A percentile compares a stretch with the other conserved stretches of the same genome.
Evolutionary conservation across 2,113 vertebrate species (phyloP).

Genomic region (Nothobranchius furzeri): DNA sequence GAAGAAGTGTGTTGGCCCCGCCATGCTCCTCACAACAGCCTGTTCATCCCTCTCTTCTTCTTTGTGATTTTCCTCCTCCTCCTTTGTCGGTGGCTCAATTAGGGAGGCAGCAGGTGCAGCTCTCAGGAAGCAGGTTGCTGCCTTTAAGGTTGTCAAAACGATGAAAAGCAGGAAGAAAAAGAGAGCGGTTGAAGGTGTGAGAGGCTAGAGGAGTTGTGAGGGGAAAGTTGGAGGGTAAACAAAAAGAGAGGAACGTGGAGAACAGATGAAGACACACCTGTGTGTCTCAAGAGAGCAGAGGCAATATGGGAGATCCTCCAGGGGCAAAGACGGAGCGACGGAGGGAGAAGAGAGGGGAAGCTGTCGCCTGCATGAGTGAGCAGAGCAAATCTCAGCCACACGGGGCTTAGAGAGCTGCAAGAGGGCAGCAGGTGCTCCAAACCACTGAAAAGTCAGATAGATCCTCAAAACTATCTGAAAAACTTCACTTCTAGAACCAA

Average conservation of each 20-base stretch:
- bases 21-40: conserved; percentile 54
- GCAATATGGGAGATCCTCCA: conserved; percentile 58
- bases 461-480: not conserved
- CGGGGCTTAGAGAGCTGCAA: not conserved
- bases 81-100: conserved; percentile 57
- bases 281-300: conserved; percentile 39
- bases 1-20: conserved; percentile 40
- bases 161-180: conserved; percentile 27
- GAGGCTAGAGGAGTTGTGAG: conserved; percentile 23
- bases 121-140: conserved; percentile 49
- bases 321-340: conserved; percentile 32
- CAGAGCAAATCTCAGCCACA: not conserved
- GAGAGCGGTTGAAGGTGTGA: not conserved
- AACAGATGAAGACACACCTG: conserved; percentile 71
- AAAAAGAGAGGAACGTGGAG: conserved; percentile 13
- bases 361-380: not conserved
- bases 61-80: not conserved
- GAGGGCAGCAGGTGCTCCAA: not conserved
- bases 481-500: not conserved
- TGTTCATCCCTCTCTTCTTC: conserved; percentile 51
- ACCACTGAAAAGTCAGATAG: not conserved
- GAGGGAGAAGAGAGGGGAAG: conserved; percentile 13
- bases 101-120: conserved; percentile 66
- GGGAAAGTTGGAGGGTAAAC: conserved; percentile 33
- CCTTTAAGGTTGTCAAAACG: conserved; percentile 63